Percentiles rank a stretch among this genome's conserved stretches.
phyloP scores from a whole-genome alignment of 1,140 invertebrate species.

The Drosophila trapezifrons region DNA sequence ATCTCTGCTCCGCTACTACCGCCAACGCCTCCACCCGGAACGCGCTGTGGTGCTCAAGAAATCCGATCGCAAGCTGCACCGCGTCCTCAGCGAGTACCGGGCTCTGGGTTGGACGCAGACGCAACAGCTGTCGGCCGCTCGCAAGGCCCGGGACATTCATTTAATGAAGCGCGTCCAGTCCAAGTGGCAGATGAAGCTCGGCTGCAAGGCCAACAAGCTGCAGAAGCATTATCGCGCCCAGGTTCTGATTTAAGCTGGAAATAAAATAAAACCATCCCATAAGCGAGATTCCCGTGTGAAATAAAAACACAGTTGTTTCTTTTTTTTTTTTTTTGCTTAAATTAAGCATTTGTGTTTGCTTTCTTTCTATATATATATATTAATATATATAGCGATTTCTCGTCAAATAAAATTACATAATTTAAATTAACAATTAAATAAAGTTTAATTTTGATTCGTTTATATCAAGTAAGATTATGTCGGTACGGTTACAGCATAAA shows the following conservation, averaged over 20 bases:
- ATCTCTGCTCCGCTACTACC: conserved; percentile 92
- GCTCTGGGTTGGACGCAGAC: conserved; percentile 93
- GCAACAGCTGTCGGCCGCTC: conserved; percentile 87
- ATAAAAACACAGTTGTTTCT: conserved; percentile 27
- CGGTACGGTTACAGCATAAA: conserved; percentile 62
- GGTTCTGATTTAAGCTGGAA: conserved; percentile 88
- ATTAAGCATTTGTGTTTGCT: conserved; percentile 66
- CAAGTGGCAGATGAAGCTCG: conserved; percentile 90
- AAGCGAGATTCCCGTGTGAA: conserved; percentile 9
- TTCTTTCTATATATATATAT: conserved; percentile 30
- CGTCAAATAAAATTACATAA: conserved; percentile 73
- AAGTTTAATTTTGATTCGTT: conserved; percentile 74
- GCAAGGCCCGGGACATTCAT: conserved; percentile 93
- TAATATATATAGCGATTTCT: conserved; percentile 25
- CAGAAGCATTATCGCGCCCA: conserved; percentile 93
- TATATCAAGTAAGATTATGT: conserved; percentile 73
- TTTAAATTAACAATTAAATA: conserved; percentile 82
- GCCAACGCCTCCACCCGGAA: conserved; percentile 90
- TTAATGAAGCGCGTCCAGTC: conserved; percentile 93
- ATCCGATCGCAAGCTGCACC: conserved; percentile 88
- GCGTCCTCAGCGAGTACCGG: conserved; percentile 91
- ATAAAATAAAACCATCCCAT: neutral
- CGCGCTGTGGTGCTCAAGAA: conserved; percentile 86
- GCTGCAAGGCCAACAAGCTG: conserved; percentile 93
- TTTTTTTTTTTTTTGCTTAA: conserved; percentile 57